Percentiles rank a stretch among this genome's conserved stretches.
These are phyloP conservation scores for Arizona elegans DNA, from an alignment of 2,113 vertebrate genomes.

Conservation along the genomic window DNA sequence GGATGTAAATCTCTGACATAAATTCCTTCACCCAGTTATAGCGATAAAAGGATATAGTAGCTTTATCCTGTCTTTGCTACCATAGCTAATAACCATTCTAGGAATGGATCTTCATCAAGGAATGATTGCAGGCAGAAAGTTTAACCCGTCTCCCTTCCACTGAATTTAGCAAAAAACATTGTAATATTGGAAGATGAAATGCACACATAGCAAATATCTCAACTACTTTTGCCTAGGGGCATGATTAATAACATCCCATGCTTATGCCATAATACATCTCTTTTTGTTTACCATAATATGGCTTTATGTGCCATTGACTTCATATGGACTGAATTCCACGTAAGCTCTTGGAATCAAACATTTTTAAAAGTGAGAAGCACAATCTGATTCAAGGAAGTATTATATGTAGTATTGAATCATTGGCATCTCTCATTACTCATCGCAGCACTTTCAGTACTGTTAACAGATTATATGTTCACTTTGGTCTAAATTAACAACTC, in stretches of 20 bases:
- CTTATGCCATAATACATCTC: neutral
- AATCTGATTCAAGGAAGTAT: neutral
- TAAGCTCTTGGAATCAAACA: neutral
- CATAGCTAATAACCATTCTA: neutral
- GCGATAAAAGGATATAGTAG: neutral
- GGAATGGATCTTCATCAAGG: neutral
- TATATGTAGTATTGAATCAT: neutral
- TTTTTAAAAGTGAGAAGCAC: neutral
- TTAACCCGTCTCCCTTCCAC: neutral
- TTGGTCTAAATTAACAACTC: neutral
- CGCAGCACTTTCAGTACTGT: neutral
- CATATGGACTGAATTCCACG: neutral
- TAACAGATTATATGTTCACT: neutral
- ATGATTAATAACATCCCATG: neutral
- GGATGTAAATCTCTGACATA: neutral
- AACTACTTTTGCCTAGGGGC: neutral
- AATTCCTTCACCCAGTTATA: neutral
- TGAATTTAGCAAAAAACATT: neutral
- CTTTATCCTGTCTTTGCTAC: neutral
- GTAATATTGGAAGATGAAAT: neutral
- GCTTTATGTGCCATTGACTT: neutral
- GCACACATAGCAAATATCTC: neutral
- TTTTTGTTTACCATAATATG: neutral
- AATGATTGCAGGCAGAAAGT: neutral
- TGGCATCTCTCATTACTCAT: neutral